Evolutionary conservation across 64 coral and sea anemone genomes (phyloP).

Genomic region (Orbicella faveolata): DNA sequence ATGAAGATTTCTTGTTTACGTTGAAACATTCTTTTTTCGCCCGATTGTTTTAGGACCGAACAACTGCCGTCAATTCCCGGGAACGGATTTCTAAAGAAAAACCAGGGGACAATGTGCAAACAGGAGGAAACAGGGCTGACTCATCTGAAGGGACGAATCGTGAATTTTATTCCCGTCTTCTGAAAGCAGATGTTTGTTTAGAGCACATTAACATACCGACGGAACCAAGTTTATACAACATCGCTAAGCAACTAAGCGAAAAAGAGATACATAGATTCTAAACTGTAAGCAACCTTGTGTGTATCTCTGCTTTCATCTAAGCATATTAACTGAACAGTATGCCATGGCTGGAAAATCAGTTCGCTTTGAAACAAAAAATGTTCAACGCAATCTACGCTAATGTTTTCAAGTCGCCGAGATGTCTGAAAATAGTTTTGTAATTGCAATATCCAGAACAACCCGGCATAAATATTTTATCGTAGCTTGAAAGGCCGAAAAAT

Average conservation of each 20-base stretch:
- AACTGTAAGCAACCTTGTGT: not conserved
- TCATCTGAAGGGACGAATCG: constrained; percentile 12
- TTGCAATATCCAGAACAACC: constrained; percentile 58
- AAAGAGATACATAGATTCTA: constrained; percentile 64
- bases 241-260: constrained; percentile 59
- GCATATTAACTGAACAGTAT: constrained; percentile 27
- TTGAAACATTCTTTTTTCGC: constrained; percentile 18
- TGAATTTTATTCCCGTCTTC: not conserved
- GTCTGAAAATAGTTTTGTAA: constrained; percentile 68
- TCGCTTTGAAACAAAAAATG: not conserved
- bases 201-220: constrained; percentile 58
- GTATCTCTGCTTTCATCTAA: constrained; percentile 10
- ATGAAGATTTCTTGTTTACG: constrained; percentile 68
- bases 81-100: constrained; percentile 38
- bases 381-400: not conserved
- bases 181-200: constrained; percentile 67
- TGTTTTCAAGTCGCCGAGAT: constrained; percentile 19
- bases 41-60: constrained; percentile 53
- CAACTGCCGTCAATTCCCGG: constrained; percentile 36
- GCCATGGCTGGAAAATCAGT: not conserved
- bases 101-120: constrained; percentile 5
- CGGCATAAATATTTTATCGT: constrained; percentile 86
- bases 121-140: not conserved
- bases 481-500: constrained; percentile 85
- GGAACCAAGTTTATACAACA: constrained; percentile 50